Percentiles rank a stretch among this genome's conserved stretches.
Conservation (phyloP, 2,113 vertebrate species). For the Butorides virescens region DNA sequence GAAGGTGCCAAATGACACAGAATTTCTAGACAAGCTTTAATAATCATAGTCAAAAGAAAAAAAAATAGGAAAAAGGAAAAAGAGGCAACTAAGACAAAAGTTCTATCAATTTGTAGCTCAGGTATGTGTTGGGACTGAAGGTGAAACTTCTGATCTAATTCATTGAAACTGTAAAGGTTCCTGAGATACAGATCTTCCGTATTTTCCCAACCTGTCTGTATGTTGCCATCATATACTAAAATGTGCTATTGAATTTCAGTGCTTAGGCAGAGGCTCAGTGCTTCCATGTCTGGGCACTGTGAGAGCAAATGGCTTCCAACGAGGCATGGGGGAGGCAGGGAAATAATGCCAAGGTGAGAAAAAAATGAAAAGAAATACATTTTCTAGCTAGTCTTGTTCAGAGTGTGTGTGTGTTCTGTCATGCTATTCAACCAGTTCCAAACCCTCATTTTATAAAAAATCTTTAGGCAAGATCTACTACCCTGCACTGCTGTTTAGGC, state of each 20-base stretch:
- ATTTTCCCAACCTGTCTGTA: neutral
- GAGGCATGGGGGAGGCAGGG: neutral
- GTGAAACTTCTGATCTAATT: neutral
- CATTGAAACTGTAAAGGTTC: neutral
- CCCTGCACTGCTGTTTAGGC: neutral
- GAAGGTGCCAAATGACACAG: neutral
- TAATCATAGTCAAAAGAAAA: neutral
- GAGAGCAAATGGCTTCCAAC: neutral
- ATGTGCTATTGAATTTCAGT: neutral
- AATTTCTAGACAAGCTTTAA: neutral
- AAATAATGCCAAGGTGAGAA: neutral
- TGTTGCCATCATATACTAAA: neutral
- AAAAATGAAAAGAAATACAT: neutral
- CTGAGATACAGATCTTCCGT: neutral
- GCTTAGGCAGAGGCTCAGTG: neutral
- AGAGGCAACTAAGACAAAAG: neutral
- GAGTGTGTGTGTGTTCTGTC: neutral
- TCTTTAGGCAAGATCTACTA: neutral
- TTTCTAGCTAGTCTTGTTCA: neutral
- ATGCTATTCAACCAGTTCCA: neutral
- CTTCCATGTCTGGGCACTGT: neutral
- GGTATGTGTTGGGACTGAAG: neutral
- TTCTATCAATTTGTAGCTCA: neutral
- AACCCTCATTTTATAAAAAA: neutral
- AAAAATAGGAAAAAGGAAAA: neutral